Conservation (phyloP, 2,797 vertebrate species). For the Scleropages formosus region DNA sequence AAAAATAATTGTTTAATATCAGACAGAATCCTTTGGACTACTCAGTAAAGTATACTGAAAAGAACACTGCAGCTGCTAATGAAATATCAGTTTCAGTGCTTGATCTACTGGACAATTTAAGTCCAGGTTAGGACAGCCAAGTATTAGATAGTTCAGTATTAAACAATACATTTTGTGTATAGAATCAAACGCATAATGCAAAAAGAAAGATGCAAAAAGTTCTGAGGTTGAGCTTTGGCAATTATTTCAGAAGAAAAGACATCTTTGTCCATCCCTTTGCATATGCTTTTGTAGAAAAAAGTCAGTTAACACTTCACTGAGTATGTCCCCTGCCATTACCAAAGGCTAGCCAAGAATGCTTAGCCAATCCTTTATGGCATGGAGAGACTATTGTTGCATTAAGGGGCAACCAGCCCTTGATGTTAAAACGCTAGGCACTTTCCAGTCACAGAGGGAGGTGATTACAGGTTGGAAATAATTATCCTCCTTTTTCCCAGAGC, state of each 20-base stretch:
- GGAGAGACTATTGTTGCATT: slow-evolving; percentile 40
- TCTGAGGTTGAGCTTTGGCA: background rate
- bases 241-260: background rate
- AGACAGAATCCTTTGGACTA: background rate
- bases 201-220: background rate
- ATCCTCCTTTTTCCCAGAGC: slow-evolving; percentile 41
- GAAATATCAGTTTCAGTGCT: too few relatives aligned
- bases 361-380: slow-evolving; percentile 21
- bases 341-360: background rate
- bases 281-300: slow-evolving; percentile 5
- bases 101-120: too few relatives aligned
- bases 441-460: slow-evolving; percentile 35
- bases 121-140: too few relatives aligned
- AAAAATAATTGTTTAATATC: slow-evolving; percentile 1
- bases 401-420: slow-evolving; percentile 29
- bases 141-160: too few relatives aligned
- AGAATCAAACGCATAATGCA: background rate
- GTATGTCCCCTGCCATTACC: background rate
- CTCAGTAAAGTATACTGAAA: background rate
- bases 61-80: background rate
- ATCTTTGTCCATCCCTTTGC: background rate
- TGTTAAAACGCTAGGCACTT: slow-evolving; percentile 48
- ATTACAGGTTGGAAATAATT: slow-evolving; percentile 50
- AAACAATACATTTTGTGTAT: background rate
- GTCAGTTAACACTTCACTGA: slow-evolving; percentile 8